Evolutionary conservation across 2,797 vertebrate species (phyloP), one percentile per base, ranked within the genome.

Genomic region (Chloroceryle amazona): DNA sequence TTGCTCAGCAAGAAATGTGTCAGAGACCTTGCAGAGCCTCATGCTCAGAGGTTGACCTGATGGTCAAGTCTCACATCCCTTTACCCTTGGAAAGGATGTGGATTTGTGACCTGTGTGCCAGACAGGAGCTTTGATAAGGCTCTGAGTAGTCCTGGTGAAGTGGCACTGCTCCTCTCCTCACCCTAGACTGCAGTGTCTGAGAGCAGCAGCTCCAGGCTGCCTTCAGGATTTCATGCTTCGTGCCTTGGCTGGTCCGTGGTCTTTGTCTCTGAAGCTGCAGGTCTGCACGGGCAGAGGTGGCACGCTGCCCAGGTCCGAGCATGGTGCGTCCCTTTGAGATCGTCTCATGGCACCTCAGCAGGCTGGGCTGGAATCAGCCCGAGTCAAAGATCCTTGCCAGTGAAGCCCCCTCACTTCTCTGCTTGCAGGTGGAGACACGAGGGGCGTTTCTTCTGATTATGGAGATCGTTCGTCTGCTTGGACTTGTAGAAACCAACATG

Each of bases 381-480:
- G 12, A 42, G 33, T 14, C 41, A 29, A 9, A 7, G 37, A 7
- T 8, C 51, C 37, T n/a, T 44, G 42, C 19, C 49, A n/a, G 19
- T 37, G 65, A 66, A 15, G 29, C 8, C 51, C 21, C 28, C n/a
- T 29, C 26, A 3, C 60, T 42, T n/a, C 37, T 74, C 14, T 41
- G 10, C 61, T 20, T 91, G 10, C 89, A 99, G 99, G 98, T 99
- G 79, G 97, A 99, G 97, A 97, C 95, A 1, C 98, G 98, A 28
- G 98, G 98, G 29, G 98, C 98, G 0, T 98, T 99, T 74, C 98
- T 99, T 21, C 96, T 99, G 61, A 52, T 98, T 42, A 99, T 99
- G 98, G 98, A 99, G 51, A 93, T 98, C 3, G 98, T 97, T 89
- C 98, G 97, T 17, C 98, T 99, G 65, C 95, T 98, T 68, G 99